Base-by-base conservation (phyloP, 1,140 invertebrate genomes). In the Brachystomella parvula region DNA sequence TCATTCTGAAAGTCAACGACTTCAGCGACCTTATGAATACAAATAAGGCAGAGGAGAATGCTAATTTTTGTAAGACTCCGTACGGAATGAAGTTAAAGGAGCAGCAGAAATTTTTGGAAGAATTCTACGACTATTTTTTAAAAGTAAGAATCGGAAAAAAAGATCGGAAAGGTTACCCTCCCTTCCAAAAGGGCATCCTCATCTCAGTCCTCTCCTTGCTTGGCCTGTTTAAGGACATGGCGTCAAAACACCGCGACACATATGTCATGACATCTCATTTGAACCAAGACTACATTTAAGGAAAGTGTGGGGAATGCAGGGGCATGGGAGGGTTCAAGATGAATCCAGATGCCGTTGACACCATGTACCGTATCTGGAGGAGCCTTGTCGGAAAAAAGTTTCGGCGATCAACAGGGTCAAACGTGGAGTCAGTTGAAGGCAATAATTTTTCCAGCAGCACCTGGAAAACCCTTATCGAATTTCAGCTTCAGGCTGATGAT, bases 271-370 rank as follows among this genome's bases (percentile, higher is more conserved):
- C 47, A 49, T 49, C 47, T 35, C 15, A 53, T n/a, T 32, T 49
- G 32, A 47, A 31, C 17, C 58, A 66, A 44, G 30, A 59, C 29
- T 61, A 30, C 59, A 19, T 47, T 6, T n/a, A 65, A 44, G 61
- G 26, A 30, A 17, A 15, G 32, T 61, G 33, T 39, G 24, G 17
- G 12, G 17, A 15, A 9, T 24, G 33, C 6, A 35, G 60, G 31
- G 60, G 60, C 3, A 15, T 61, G 3, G 39, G 39, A 17, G 17
- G 44, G 24, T 66, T 49, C 19, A 47, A 61, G 12, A 2, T 59
- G 29, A 49, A 59, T 6, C 26, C 33, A 12, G 21, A 3, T 21
- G 19, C 35, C 29, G n/a, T 66, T n/a, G 26, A 59, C 3, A 12
- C 53, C 2, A 26, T 61, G 9, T 2, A 12, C 39, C 28, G 28